These are phyloP conservation scores for Meghimatium bilineatum DNA, from an alignment of 2,888 invertebrate species.

Conservation along the genomic window DNA sequence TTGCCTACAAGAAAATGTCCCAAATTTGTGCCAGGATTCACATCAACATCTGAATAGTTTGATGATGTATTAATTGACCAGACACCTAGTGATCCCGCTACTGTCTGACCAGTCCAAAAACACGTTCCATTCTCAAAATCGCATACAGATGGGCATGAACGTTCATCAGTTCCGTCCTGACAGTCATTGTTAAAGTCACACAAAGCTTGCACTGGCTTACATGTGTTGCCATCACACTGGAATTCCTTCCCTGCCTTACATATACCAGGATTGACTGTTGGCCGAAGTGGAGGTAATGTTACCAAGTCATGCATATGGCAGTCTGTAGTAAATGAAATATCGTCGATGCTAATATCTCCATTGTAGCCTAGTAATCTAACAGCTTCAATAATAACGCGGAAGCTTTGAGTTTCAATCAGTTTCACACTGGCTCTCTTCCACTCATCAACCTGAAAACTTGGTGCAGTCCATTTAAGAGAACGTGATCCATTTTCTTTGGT, in stretches of 20 bases:
- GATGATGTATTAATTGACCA: constrained; percentile 30
- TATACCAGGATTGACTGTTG: constrained; percentile 42
- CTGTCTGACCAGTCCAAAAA: constrained; percentile 54
- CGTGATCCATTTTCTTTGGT: constrained; percentile 60
- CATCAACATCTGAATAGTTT: constrained; percentile 11
- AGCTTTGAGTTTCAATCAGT: constrained; percentile 58
- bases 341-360: constrained; percentile 75
- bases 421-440: constrained; percentile 66
- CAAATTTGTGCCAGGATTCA: constrained; percentile 32
- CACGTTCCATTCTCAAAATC: constrained; percentile 71
- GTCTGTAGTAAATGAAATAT: constrained; percentile 69
- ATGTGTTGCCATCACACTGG: constrained; percentile 57
- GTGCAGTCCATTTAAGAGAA: constrained; percentile 58
- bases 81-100: not conserved
- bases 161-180: constrained; percentile 67
- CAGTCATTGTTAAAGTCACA: constrained; percentile 71
- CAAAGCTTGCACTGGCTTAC: constrained; percentile 57
- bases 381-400: constrained; percentile 70
- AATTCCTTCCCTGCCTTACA: constrained; percentile 45
- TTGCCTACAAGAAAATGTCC: constrained; percentile 28
- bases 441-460: constrained; percentile 50
- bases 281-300: constrained; percentile 28
- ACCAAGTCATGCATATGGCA: constrained; percentile 55
- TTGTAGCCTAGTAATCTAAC: constrained; percentile 63
- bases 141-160: constrained; percentile 63